Evolutionary conservation across 2,113 vertebrate species (phyloP).

Genomic region (Cryptomyrus ogoouensis): DNA sequence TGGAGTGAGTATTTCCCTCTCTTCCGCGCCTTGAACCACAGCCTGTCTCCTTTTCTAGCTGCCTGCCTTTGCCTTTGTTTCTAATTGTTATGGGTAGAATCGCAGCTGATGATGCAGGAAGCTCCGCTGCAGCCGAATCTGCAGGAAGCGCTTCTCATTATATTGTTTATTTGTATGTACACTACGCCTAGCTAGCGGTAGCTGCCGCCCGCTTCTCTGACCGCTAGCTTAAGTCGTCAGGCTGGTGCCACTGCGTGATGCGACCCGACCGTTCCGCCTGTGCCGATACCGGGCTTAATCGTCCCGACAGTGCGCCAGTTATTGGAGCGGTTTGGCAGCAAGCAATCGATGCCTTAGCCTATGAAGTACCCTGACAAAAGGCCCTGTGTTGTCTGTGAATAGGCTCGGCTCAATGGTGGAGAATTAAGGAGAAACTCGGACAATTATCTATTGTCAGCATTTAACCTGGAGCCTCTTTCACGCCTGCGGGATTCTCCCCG

Average conservation of each 20-base stretch:
- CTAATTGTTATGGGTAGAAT: conserved; percentile 38
- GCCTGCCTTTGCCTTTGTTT: conserved; percentile 33
- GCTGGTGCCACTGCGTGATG: conserved; percentile 48
- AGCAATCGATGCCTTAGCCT: conserved; percentile 50
- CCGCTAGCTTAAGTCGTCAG: conserved; percentile 41
- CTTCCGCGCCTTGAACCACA: conserved; percentile 61
- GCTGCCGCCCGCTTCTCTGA: conserved; percentile 27
- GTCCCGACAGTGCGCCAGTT: conserved; percentile 53
- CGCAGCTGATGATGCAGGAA: conserved; percentile 33
- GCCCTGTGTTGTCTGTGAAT: conserved; percentile 59
- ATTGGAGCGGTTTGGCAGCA: conserved; percentile 55
- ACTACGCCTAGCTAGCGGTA: conserved; percentile 57
- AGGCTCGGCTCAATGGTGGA: conserved; percentile 40
- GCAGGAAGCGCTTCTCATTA: conserved; percentile 51
- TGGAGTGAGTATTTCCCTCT: conserved; percentile 95
- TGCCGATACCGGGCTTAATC: conserved; percentile 40
- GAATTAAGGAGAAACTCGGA: conserved; percentile 15
- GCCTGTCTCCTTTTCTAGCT: conserved; percentile 39
- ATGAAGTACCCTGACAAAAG: conserved; percentile 53
- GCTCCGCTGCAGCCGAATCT: conserved; percentile 56
- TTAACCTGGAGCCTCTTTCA: neutral
- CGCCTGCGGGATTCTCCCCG: neutral
- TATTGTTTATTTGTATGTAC: conserved; percentile 49
- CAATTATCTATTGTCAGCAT: conserved; percentile 8
- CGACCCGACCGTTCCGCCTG: conserved; percentile 34